These are phyloP conservation scores for Trachops cirrhosus DNA, from an alignment of 2,797 vertebrate genomes.

Conservation along the genomic window DNA sequence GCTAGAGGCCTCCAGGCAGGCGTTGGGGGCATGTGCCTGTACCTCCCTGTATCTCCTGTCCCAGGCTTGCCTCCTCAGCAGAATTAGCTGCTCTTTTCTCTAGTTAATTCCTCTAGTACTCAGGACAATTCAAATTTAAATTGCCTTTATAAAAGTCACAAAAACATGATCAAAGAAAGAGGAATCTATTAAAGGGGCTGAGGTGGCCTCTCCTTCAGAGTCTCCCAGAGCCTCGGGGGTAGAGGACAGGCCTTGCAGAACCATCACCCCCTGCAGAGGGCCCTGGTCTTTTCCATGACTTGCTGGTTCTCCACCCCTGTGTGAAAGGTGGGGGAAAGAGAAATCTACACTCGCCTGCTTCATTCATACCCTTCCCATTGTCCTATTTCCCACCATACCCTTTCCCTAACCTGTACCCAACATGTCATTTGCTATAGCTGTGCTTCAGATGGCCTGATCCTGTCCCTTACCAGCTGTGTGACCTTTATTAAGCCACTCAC, in stretches of 20 bases:
- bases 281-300: neutral
- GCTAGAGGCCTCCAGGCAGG: constrained; percentile 53
- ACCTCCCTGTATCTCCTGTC: constrained; percentile 65
- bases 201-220: neutral
- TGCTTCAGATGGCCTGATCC: neutral
- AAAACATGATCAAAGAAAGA: constrained; percentile 85
- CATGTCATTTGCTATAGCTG: too few relatives aligned
- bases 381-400: rapidly evolving
- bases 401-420: neutral
- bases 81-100: constrained; percentile 82
- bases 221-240: neutral
- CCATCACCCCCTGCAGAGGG: neutral
- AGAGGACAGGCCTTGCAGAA: neutral
- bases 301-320: too few relatives aligned
- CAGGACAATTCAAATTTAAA: constrained; percentile 87
- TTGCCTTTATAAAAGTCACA: constrained; percentile 85
- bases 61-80: constrained; percentile 62
- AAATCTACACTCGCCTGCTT: neutral
- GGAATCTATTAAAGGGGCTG: constrained; percentile 80
- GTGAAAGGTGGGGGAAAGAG: neutral
- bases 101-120: constrained; percentile 85
- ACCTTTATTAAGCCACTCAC: neutral
- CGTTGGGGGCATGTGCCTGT: neutral
- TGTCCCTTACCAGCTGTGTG: neutral
- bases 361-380: neutral